Base-by-base conservation (phyloP, 2,888 invertebrate genomes). In the Tetragnatha montana region DNA sequence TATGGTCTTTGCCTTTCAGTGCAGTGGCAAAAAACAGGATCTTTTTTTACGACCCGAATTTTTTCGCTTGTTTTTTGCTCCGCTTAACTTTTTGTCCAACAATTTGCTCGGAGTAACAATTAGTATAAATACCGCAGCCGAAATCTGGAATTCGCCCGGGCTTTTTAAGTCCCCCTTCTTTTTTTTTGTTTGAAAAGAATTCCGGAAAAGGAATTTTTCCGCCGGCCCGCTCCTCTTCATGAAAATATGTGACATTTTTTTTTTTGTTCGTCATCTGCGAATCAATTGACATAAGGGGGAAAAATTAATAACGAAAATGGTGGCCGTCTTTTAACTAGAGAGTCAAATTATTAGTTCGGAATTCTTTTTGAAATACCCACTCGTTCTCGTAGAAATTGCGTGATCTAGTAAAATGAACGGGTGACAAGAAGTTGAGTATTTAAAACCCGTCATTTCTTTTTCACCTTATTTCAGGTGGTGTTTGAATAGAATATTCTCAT, bases 71-170 rank as follows among this genome's bases (percentile, higher is more conserved):
- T 79, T 84, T 71, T 74, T 68, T 76, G 35, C 22, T 21, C 17
- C 49, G 35, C 49, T 84, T 74, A 87, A 50, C 78, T 82, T 88
- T 88, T 88, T 83, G 74, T n/a, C 68, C 69, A 76, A 81, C 81
- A 89, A 84, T 89, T 89, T 89, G 73, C 85, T 76, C 68, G 12
- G 81, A 81, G 81, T 85, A 85, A 81, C 89, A 89, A 89, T 89
- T 89, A 89, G 84, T 85, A 71, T 75, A 89, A 85, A 89, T 89
- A 81, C 89, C 85, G 35, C 81, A 68, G 73, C 68, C 71, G 87
- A 84, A 85, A 85, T 89, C 81, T 47, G 89, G 85, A 89, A 89
- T 89, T 88, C 70, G 50, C 51, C 73, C 22, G 49, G 50, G 83
- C 70, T 81, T 81, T 81, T 73, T 21, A 2, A 47, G 22, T 60